Evolutionary conservation across 1,140 invertebrate genomes (phyloP).

Genomic region (Mya arenaria): DNA sequence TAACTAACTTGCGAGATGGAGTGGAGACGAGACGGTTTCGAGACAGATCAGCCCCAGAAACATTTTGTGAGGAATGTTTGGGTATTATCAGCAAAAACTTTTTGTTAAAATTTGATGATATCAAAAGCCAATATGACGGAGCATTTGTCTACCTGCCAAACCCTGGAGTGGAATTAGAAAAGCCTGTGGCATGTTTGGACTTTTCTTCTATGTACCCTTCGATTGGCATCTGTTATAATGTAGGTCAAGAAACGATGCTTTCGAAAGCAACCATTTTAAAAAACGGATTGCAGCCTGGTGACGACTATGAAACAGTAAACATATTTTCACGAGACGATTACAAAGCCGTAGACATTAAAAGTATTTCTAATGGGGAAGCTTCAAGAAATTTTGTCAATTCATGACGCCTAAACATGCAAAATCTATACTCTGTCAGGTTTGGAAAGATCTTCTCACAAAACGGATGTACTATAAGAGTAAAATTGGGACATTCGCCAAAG

Average conservation of each 20-base stretch:
- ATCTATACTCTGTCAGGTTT: background rate
- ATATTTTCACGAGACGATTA: background rate
- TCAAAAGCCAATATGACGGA: constrained; percentile 6
- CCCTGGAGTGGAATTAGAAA: background rate
- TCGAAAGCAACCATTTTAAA: background rate
- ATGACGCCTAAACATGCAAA: background rate
- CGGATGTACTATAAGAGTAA: background rate
- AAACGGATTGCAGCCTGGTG: background rate
- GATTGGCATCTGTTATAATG: background rate
- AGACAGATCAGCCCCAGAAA: background rate
- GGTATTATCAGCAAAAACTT: background rate
- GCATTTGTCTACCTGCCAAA: background rate
- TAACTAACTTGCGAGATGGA: background rate
- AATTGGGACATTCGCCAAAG: background rate
- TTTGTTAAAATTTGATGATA: background rate
- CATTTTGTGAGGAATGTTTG: background rate
- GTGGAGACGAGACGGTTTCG: background rate
- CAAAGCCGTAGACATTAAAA: background rate
- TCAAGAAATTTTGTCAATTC: background rate
- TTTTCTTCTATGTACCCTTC: background rate
- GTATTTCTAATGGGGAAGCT: background rate
- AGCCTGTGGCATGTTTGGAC: background rate
- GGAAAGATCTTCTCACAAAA: background rate
- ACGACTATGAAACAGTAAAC: background rate
- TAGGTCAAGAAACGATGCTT: background rate